A percentile compares a stretch with the other conserved stretches of the same genome.
Conservation (phyloP, 2,888 invertebrate genomes). For the Penaeus monodon region DNA sequence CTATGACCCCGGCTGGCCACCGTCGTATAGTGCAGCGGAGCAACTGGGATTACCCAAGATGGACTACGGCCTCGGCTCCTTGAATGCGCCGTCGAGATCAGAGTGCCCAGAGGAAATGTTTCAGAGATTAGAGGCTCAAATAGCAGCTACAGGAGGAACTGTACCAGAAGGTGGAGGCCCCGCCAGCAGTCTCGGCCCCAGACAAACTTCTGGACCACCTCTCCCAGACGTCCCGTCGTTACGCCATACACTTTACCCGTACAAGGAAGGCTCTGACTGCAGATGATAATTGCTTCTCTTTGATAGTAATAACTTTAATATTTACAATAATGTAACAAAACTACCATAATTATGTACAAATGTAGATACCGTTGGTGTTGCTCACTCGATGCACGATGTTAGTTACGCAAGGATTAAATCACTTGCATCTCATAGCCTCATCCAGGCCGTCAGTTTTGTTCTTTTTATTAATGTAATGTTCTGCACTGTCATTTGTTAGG, state of each 20-base stretch:
- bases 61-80: slow-evolving; percentile 44
- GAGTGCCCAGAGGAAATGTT: slow-evolving; percentile 44
- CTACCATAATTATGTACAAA: slow-evolving; percentile 62
- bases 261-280: slow-evolving; percentile 64
- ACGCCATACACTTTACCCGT: slow-evolving; percentile 54
- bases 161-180: background rate
- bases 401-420: slow-evolving; percentile 53
- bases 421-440: slow-evolving; percentile 52
- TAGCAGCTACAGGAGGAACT: slow-evolving; percentile 51
- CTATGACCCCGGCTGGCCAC: slow-evolving; percentile 7
- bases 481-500: slow-evolving; percentile 54
- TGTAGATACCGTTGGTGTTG: slow-evolving; percentile 64
- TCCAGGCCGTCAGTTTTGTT: slow-evolving; percentile 24
- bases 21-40: slow-evolving; percentile 18
- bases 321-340: slow-evolving; percentile 55
- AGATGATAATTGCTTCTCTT: slow-evolving; percentile 63
- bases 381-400: slow-evolving; percentile 57
- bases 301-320: slow-evolving; percentile 53
- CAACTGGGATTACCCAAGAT: slow-evolving; percentile 35
- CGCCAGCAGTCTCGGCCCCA: slow-evolving; percentile 25
- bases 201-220: slow-evolving; percentile 37
- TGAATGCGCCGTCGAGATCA: slow-evolving; percentile 33
- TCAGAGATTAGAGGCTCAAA: slow-evolving; percentile 56
- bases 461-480: slow-evolving; percentile 48
- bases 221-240: slow-evolving; percentile 43